phyloP scores from a whole-genome alignment of 2,888 invertebrate species.

The Hemithea aestivaria region DNA sequence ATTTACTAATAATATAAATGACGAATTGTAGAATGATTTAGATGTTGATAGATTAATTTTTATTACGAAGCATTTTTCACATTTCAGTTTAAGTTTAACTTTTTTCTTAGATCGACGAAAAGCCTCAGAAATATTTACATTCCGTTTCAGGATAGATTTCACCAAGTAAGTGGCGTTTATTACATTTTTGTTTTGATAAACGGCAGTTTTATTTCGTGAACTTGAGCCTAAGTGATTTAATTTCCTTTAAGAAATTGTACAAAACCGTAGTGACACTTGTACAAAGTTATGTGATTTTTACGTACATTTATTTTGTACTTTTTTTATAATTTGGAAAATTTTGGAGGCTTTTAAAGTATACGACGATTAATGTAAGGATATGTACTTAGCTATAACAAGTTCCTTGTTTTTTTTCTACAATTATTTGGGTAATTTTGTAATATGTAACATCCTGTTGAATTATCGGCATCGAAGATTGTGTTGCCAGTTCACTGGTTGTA shows the following conservation, averaged over 20 bases:
- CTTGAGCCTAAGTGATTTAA: too few species aligned
- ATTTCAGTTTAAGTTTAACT: too few species aligned
- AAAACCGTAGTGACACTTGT: slow-evolving; percentile 45
- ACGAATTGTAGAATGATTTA: too few species aligned
- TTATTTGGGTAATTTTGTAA: slow-evolving; percentile 46
- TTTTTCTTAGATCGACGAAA: too few species aligned
- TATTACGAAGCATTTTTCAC: too few species aligned
- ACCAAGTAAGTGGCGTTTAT: too few species aligned
- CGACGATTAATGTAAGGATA: slow-evolving; percentile 72
- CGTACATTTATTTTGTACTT: slow-evolving; percentile 52
- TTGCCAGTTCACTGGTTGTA: too few species aligned
- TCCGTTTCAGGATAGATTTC: too few species aligned
- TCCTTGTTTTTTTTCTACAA: slow-evolving; percentile 61
- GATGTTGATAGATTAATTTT: too few species aligned
- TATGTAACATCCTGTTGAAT: slow-evolving; percentile 35
- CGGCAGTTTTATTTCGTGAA: too few species aligned
- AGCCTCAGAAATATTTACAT: too few species aligned
- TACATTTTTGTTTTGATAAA: too few species aligned
- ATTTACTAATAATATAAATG: not conserved
- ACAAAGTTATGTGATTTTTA: slow-evolving; percentile 59
- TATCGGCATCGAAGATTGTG: slow-evolving; percentile 41
- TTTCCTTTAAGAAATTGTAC: slow-evolving; percentile 25
- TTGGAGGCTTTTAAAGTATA: slow-evolving; percentile 79
- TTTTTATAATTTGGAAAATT: slow-evolving; percentile 57
- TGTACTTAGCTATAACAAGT: slow-evolving; percentile 75